Base-by-base conservation (phyloP, 1,140 invertebrate genomes). In the Himalopsyche phryganea region DNA sequence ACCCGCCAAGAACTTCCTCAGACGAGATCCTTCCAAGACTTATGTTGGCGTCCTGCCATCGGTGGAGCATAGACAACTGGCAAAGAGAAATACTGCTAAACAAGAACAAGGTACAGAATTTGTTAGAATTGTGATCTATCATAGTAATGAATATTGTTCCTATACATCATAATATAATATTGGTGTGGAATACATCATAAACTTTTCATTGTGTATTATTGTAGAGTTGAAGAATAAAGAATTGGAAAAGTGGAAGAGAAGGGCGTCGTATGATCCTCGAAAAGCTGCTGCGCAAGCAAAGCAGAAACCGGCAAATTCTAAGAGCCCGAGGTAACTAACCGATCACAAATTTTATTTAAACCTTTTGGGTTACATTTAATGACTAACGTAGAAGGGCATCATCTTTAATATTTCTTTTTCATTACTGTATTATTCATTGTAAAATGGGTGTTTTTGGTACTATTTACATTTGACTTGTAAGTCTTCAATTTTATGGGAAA, bases 231-330 rank as follows among this genome's bases (percentile, higher is more conserved):
- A 85, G 71, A 90, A 91, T 71, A 84, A 89, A 40, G 92, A 94
- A 69, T 86, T 93, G 76, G 90, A 91, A 69, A 94, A 94, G 77
- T 95, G 92, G 92, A 92, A 93, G 68, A 78, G 92, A 54, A 78
- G 92, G 55, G 93, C 93, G 67, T 92, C 86, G 65, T 96, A 94
- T 72, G 91, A 94, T 77, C 92, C 92, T 2, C 84, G 93, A 80
- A 92, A 91, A 67, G 87, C 89, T 10, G 91, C 91, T 2, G 90
- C 90, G 6, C 86, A 90, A 66, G 90, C 86, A 19, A 87, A 84
- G 61, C 80, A 80, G 35, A 85, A 84, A 66, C 75, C 74, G 13
- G 71, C 71, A 19, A 66, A 63, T 10, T 53, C 36, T n/a, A 64
- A 64, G 33, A 64, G 57, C 40, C 61, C 61, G 11, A 64, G 61